A percentile compares a stretch with the other conserved stretches of the same genome.
These are phyloP conservation scores for Sminthopsis crassicaudata DNA, from an alignment of 2,113 vertebrate species.

Conservation along the genomic window DNA sequence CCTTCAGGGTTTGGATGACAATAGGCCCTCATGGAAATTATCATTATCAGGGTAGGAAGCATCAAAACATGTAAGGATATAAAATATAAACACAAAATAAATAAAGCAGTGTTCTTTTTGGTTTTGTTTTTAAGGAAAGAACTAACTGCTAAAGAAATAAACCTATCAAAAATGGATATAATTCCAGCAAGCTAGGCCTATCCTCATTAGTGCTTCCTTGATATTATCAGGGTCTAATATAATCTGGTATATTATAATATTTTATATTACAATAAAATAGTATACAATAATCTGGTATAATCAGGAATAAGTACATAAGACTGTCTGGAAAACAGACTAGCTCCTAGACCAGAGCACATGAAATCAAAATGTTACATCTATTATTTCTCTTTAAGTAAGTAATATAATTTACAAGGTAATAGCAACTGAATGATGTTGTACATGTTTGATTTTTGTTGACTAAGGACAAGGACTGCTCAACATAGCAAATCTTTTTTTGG, in stretches of 20 bases:
- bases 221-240: neutral
- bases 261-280: no score
- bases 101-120: neutral
- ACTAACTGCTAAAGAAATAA: neutral
- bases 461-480: constrained; percentile 24
- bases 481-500: constrained; percentile 39
- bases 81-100: neutral
- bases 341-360: neutral
- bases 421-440: constrained; percentile 16
- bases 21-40: neutral
- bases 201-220: neutral
- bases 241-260: neutral
- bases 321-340: neutral
- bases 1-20: neutral
- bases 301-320: neutral
- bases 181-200: neutral
- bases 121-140: neutral
- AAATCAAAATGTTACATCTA: neutral
- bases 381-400: neutral
- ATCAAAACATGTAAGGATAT: neutral
- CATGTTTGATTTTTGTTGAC: neutral
- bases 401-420: neutral
- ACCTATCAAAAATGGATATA: neutral
- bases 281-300: neutral
- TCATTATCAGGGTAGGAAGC: neutral